A percentile compares a stretch with the other conserved stretches of the same genome.
Evolutionary conservation across 2,888 invertebrate species (phyloP).

Genomic region (Plusia festucae): DNA sequence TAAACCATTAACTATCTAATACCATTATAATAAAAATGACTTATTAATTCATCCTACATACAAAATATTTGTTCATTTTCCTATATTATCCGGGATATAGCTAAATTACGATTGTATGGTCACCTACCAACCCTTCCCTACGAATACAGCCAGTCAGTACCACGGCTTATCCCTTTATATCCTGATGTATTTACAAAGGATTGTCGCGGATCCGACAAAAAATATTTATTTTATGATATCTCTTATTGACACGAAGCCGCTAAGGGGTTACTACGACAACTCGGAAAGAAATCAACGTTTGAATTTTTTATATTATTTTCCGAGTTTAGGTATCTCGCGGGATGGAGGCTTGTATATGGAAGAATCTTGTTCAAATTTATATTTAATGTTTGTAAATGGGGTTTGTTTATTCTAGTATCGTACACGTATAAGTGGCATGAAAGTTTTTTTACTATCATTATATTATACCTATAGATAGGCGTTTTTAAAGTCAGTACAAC

Average conservation of each 20-base stretch:
- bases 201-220: constrained; percentile 52
- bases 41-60: neutral
- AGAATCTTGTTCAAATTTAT: constrained; percentile 18
- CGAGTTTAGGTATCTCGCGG: constrained; percentile 27
- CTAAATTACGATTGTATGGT: constrained; percentile 31
- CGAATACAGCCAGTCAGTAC: constrained; percentile 43
- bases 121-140: constrained; percentile 49
- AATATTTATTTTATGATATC: constrained; percentile 54
- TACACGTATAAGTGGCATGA: no score
- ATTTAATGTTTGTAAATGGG: constrained; percentile 1
- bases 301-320: constrained; percentile 46
- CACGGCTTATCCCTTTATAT: constrained; percentile 53
- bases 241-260: constrained; percentile 47
- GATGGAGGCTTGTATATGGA: constrained; percentile 24
- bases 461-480: no score
- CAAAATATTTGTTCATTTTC: neutral
- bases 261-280: constrained; percentile 36
- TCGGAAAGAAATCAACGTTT: constrained; percentile 33
- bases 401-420: neutral
- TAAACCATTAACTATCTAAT: neutral
- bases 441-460: no score
- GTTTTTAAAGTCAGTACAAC: no score
- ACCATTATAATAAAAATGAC: neutral
- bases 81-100: constrained; percentile 8
- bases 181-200: constrained; percentile 64